phyloP scores from a whole-genome alignment of 2,797 vertebrate species.

The Cetoscarus ocellatus region DNA sequence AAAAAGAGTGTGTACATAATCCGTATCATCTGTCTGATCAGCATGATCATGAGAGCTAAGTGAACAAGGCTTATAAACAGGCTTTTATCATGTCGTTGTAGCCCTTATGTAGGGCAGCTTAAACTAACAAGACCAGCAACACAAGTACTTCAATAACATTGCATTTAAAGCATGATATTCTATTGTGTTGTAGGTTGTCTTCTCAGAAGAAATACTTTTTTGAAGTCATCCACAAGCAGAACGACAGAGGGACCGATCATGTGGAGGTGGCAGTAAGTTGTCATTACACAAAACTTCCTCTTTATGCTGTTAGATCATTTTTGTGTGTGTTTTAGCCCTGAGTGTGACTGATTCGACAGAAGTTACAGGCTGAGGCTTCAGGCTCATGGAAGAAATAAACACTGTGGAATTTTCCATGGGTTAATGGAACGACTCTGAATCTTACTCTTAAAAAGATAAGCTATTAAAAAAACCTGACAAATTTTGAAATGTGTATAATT shows the following conservation, averaged over 20 bases:
- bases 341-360: neutral
- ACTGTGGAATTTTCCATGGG: no score
- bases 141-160: neutral
- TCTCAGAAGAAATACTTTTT: constrained; percentile 90
- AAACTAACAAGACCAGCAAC: neutral
- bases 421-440: no score
- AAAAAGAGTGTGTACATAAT: neutral
- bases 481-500: no score
- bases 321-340: no score
- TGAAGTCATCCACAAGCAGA: constrained; percentile 95
- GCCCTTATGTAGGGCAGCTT: neutral
- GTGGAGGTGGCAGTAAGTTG: constrained; percentile 95
- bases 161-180: neutral
- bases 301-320: no score
- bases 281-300: neutral
- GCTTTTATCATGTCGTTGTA: constrained; percentile 7
- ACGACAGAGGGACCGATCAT: constrained; percentile 90
- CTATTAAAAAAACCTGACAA: no score
- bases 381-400: no score
- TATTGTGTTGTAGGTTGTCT: constrained; percentile 81
- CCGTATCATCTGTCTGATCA: neutral
- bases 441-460: no score
- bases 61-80: neutral
- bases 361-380: neutral
- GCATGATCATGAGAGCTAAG: neutral